These are phyloP conservation scores for Sus scrofa DNA, from an alignment of 2,113 vertebrate species.

Conservation along the genomic window T2T-Sscrofa CM000816.6:66920501-66921000, in stretches of 20 bases:
- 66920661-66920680: background rate
- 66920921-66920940: background rate
- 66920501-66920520: background rate
- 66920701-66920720: background rate
- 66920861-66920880: background rate
- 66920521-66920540: background rate
- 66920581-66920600: background rate
- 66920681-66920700: background rate
- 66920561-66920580: background rate
- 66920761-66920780: background rate
- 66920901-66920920: background rate
- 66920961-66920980: background rate
- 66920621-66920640: background rate
- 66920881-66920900: background rate
- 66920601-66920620: background rate
- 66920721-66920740: background rate
- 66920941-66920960: background rate
- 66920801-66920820: background rate
- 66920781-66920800: too few species aligned
- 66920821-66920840: background rate
- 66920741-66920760: background rate
- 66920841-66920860: conserved; percentile 13
- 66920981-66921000: background rate
- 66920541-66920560: background rate
- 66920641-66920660: background rate